A percentile compares a stretch with the other conserved stretches of the same genome.
phyloP scores from a whole-genome alignment of 2,113 vertebrate species.

The Mesocricetus auratus region DNA sequence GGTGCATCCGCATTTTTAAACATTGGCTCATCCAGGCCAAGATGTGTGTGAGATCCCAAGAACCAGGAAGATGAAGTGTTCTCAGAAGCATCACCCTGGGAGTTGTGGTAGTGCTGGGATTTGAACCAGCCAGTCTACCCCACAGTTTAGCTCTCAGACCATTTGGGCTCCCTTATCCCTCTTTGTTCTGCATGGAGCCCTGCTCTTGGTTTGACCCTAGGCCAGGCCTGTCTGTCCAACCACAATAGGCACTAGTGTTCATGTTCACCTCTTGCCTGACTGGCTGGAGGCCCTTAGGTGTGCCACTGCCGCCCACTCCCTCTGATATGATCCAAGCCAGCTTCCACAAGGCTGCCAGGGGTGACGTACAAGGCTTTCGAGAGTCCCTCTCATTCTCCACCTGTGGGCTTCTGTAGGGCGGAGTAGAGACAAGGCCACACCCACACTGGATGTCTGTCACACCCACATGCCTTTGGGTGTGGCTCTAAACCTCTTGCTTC shows the following conservation, averaged over 20 bases:
- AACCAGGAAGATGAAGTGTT: too few species aligned
- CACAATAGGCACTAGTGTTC: neutral
- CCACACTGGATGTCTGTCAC: too few species aligned
- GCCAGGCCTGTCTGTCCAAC: neutral
- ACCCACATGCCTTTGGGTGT: neutral
- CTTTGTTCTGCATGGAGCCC: neutral
- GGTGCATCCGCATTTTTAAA: neutral
- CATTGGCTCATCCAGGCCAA: neutral
- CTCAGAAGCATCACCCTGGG: neutral
- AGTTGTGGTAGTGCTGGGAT: neutral
- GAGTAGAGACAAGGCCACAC: neutral
- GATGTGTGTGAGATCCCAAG: neutral
- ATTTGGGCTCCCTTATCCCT: neutral
- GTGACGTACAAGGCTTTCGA: neutral
- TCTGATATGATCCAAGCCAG: neutral
- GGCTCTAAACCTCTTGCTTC: neutral
- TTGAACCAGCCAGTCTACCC: neutral
- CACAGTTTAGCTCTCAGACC: too few species aligned
- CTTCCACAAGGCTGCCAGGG: neutral
- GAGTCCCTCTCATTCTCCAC: neutral
- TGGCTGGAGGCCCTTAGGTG: neutral
- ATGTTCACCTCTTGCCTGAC: neutral
- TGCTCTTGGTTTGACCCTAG: neutral
- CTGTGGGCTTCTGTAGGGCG: neutral
- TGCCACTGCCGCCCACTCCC: neutral